phyloP scores from a whole-genome alignment of 30 jellyfish, hydroid and myxozoan genomes.

The Clytia hemisphaerica region DNA sequence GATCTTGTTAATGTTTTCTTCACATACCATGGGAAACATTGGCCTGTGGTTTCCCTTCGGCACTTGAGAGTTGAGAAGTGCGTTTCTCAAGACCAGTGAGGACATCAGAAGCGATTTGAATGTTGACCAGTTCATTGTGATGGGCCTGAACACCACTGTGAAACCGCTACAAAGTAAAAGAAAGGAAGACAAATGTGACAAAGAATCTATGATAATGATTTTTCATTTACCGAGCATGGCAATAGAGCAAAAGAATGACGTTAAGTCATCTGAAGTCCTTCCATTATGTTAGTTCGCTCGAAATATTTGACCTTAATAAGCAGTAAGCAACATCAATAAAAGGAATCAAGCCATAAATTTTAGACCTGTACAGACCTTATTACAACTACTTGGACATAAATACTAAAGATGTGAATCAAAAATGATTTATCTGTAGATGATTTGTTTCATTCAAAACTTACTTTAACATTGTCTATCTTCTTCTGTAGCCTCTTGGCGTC shows the following conservation, averaged over 20 bases:
- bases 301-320: no score
- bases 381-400: not conserved
- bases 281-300: no score
- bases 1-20: no score
- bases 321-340: no score
- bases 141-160: conserved; percentile 76
- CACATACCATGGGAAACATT: conserved; percentile 75
- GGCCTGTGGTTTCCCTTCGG: conserved; percentile 64
- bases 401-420: not conserved
- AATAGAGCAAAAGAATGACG: not conserved
- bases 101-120: conserved; percentile 88
- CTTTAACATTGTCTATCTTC: conserved; percentile 69
- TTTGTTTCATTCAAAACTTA: not conserved
- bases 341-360: no score
- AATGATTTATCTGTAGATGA: not conserved
- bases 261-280: no score
- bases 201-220: not conserved
- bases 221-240: not conserved
- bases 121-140: conserved; percentile 65
- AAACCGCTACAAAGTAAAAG: conserved; percentile 33
- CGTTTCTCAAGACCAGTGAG: conserved; percentile 87
- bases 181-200: not conserved
- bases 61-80: conserved; percentile 71
- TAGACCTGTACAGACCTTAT: not conserved
- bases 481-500: conserved; percentile 66